Conservation (phyloP, 2,888 invertebrate species). For the Beris chalybata region DNA sequence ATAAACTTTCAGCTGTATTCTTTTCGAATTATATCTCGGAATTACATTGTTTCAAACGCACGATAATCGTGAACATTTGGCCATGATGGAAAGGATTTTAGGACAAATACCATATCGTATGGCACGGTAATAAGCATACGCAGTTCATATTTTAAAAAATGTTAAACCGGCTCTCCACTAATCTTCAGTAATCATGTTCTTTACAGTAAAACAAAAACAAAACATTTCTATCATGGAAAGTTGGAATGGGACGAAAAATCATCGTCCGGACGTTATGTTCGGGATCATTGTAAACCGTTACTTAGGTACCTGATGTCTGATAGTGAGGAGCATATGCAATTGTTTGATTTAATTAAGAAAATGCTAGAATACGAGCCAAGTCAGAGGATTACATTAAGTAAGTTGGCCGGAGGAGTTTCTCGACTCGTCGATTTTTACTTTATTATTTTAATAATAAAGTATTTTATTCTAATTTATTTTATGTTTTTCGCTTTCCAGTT, state of each 20-base stretch:
- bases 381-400: conserved; percentile 78
- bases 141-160: conserved; percentile 23
- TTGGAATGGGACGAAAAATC: conserved; percentile 98
- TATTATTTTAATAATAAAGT: no score
- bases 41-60: conserved; percentile 99
- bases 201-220: conserved; percentile 87
- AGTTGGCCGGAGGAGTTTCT: conserved; percentile 37
- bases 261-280: conserved; percentile 94
- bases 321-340: conserved; percentile 85
- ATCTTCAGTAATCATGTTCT: conserved; percentile 53
- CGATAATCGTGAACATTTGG: conserved; percentile 98
- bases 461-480: conserved; percentile 4
- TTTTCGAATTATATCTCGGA: conserved; percentile 98
- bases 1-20: conserved; percentile 69
- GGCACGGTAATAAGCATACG: conserved; percentile 62
- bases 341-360: conserved; percentile 91
- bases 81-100: conserved; percentile 99
- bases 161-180: conserved; percentile 20
- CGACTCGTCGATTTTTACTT: background rate
- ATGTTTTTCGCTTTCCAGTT: conserved; percentile 47
- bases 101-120: conserved; percentile 88
- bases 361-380: conserved; percentile 98
- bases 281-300: conserved; percentile 96
- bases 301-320: conserved; percentile 89
- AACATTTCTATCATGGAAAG: conserved; percentile 97